Base-by-base conservation (phyloP, 1,140 invertebrate genomes). In the Procambarus clarkii region DNA sequence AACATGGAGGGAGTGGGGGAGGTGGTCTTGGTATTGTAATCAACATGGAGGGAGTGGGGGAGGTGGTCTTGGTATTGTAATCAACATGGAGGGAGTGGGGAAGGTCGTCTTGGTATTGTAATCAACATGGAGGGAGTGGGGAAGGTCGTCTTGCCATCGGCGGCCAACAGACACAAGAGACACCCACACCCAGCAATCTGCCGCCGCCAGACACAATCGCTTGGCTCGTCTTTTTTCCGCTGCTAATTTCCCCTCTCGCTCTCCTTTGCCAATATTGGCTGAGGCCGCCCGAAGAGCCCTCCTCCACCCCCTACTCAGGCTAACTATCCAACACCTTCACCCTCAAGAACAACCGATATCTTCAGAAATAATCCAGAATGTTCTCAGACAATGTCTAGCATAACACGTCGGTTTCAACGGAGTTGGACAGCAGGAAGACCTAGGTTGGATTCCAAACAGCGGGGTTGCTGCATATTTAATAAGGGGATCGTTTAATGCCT, bases 261-360 rank as follows among this genome's bases (percentile, higher is more conserved):
- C 54, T 45, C 77, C 79, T 81, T 89, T 34, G 79, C 79, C 87
- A 89, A 89, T 89, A 89, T 89, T 89, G 87, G 87, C 87, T 89
- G 87, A 89, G 69, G 54, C 60, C 77, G 44, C 77, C 79, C 34
- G 78, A 78, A 86, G 85, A 58, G 50, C 87, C 18, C 60, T 78
- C 18, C 58, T 45, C 69, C n/a, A n/a, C 87, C 64, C 87, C 48
- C 34, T 58, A 76, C n/a, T 48, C 34, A 44, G 71, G 24, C 85
- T 86, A 77, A n/a, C 85, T 86, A 46, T 15, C 74, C 60, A 85
- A 45, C 24, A 34, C 74, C 34, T 48, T n/a, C 64, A 48, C n/a
- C 85, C 50, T 18, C 45, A 54, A 15, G 50, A 11, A 8, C 3
- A 86, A 50, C 44, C 69, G 71, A 76, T 76, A 86, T 8, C 84